phyloP scores from a whole-genome alignment of 2,888 invertebrate species.

The Phortica magna region DNA sequence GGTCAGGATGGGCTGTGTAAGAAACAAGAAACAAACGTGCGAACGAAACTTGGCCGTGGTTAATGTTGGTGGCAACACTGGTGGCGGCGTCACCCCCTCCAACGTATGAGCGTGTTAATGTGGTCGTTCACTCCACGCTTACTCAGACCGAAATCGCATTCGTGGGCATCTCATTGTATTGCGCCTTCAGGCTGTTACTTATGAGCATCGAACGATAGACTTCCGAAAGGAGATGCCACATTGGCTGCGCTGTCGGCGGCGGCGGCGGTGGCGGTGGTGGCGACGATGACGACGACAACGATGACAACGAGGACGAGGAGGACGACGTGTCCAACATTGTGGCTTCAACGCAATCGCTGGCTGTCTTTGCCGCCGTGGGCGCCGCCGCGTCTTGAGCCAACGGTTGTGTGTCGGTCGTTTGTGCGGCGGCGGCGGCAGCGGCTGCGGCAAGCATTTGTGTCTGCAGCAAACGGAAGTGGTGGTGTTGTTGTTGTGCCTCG shows the following conservation, averaged over 20 bases:
- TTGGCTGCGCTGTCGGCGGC: constrained; percentile 55
- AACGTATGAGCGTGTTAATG: too few relatives aligned
- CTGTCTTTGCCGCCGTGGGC: constrained; percentile 19
- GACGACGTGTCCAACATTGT: background rate
- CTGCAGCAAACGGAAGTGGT: constrained; percentile 68
- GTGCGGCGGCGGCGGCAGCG: constrained; percentile 45
- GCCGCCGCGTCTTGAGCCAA: background rate
- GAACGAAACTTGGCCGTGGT: too few relatives aligned
- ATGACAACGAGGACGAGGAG: too few relatives aligned
- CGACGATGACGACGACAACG: too few relatives aligned
- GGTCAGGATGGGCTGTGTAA: constrained; percentile 68
- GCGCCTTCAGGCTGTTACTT: constrained; percentile 63
- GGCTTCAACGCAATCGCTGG: constrained; percentile 39
- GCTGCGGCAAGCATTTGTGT: constrained; percentile 75
- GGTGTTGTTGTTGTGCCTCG: constrained; percentile 69
- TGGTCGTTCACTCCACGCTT: too few relatives aligned
- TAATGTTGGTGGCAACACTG: constrained; percentile 44
- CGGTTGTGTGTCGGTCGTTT: constrained; percentile 13
- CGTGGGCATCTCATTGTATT: constrained; percentile 72
- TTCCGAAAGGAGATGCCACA: constrained; percentile 77
- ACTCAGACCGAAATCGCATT: constrained; percentile 76
- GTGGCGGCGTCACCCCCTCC: too few relatives aligned
- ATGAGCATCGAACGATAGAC: constrained; percentile 77
- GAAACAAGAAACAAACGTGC: constrained; percentile 56
- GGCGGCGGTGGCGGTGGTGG: constrained; percentile 1